Evolutionary conservation across 2,888 invertebrate species (phyloP).

Genomic region (Hemithea aestivaria): DNA sequence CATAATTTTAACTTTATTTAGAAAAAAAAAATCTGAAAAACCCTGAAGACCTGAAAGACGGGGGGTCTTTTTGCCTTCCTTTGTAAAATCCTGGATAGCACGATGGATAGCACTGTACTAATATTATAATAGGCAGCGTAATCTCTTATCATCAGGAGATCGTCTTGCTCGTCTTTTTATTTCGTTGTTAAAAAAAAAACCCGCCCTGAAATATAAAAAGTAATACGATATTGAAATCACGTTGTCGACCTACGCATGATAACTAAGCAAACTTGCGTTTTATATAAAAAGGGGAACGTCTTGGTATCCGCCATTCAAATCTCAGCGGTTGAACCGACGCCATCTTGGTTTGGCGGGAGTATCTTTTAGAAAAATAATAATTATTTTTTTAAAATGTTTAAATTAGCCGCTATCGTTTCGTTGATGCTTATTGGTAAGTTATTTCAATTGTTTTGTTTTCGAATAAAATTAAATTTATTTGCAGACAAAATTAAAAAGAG

Average conservation of each 20-base stretch:
- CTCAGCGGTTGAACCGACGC: constrained; percentile 28
- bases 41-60: no score
- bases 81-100: no score
- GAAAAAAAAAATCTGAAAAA: no score
- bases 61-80: no score
- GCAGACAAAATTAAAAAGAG: neutral
- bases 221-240: constrained; percentile 17
- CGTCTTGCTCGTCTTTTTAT: no score
- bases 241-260: constrained; percentile 34
- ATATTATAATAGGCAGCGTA: no score
- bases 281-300: constrained; percentile 51
- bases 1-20: no score
- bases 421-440: constrained; percentile 68
- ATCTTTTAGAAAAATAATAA: constrained; percentile 20
- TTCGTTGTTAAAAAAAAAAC: constrained; percentile 1
- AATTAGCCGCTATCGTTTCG: constrained; percentile 55
- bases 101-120: no score
- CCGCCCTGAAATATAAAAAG: constrained; percentile 5
- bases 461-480: neutral
- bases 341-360: constrained; percentile 38
- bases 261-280: constrained; percentile 43
- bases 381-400: constrained; percentile 48
- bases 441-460: no score
- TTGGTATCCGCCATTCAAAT: constrained; percentile 35
- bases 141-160: no score